Base-by-base conservation (phyloP, 1,140 invertebrate species). In the Mercenaria mercenaria region DNA sequence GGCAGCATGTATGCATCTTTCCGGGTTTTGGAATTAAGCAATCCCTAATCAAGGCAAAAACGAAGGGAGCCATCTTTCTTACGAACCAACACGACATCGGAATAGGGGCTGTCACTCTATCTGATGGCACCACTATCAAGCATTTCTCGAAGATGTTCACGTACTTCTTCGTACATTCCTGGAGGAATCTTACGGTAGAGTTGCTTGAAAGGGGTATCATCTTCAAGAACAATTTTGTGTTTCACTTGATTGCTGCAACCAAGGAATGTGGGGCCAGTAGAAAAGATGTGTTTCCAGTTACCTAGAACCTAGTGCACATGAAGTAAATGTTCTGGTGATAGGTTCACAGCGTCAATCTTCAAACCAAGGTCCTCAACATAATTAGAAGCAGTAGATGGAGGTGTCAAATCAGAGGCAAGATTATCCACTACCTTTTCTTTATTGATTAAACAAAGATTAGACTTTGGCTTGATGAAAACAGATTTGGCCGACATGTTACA, bases 11-110 rank as follows among this genome's bases (percentile, higher is more conserved):
- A 88, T 15, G 50, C 59, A 56, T 74, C 59, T 26, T 79, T 89
- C 26, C 20, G 20, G 29, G 90, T 91, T 15, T 34, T 61, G 20
- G 26, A 20, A 41, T 91, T 93, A 6, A 86, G 34, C 64, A 47
- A 76, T 52, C 86, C 96, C 93, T 96, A 97, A 93, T 97, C 96
- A 2, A 93, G 95, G 92, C 96, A 96, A 23, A 97, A 93, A 50
- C 96, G 85, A 43, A 96, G 90, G n/a, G 92, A 88, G 29, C 95
- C 96, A 91, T 96, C 92, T 0, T 92, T 52, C 85, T 97, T 97
- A 18, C 93, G 29, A 3, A 96, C 95, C 8, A 95, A 93, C 1
- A 97, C 96, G 18, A 97, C 88, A 0, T 96, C 96, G 4, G 94
- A 96, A 96, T 96, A 97, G 43, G 96, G 95, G 11, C 93, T 95